These are phyloP conservation scores for Ptychochromis oligacanthus DNA, from an alignment of 2,113 vertebrate genomes.

Conservation along the genomic window DNA sequence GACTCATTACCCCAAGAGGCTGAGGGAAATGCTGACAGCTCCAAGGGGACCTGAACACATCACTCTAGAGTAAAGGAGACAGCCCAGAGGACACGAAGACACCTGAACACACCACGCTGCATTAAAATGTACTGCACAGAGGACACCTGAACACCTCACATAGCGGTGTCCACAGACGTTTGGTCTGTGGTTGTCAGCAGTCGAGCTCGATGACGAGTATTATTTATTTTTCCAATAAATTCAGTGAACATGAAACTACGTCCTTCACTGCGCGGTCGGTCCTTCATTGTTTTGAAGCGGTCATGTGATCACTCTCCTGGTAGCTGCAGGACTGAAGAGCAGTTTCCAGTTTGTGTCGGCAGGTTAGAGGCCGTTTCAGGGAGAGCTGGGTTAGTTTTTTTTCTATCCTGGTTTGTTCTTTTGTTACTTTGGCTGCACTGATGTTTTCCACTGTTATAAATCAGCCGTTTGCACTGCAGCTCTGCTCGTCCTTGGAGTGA, in stretches of 20 bases:
- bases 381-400: too few relatives aligned
- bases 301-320: not conserved
- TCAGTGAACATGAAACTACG: not conserved
- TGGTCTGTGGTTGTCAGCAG: too few relatives aligned
- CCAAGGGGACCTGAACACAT: not conserved
- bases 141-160: not conserved
- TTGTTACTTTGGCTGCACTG: too few relatives aligned
- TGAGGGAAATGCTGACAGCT: not conserved
- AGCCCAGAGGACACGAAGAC: not conserved
- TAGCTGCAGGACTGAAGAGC: not conserved
- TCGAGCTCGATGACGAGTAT: too few relatives aligned
- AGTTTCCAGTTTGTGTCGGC: not conserved
- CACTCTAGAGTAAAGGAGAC: not conserved
- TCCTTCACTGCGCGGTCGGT: too few relatives aligned
- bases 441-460: not conserved
- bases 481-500: not conserved
- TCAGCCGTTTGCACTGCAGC: not conserved
- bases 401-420: too few relatives aligned
- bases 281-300: too few relatives aligned
- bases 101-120: slow-evolving; percentile 11
- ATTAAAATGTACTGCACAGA: not conserved
- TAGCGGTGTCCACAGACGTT: not conserved
- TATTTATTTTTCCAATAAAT: not conserved
- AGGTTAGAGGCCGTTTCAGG: too few relatives aligned
- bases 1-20: not conserved